Base-by-base conservation (phyloP, 2,113 vertebrate species). In the Pangasianodon gigas region DNA sequence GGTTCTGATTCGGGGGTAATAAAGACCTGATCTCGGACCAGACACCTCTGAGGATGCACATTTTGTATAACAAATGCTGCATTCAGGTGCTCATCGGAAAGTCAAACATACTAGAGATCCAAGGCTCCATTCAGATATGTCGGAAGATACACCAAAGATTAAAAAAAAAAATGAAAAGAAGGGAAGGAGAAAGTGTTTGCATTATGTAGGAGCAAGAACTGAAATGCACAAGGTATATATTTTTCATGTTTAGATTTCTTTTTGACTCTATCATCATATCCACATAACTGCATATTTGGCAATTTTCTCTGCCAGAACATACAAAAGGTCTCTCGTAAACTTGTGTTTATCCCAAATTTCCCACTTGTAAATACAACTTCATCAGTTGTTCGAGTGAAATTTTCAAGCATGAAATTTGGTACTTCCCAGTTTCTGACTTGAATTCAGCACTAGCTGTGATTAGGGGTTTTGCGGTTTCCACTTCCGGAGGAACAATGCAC, bases 21-120 rank as follows among this genome's bases (percentile, higher is more conserved):
- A 52, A 65, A 80, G 46, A 62, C 10, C 87, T 82, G 77, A 65
- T 80, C 87, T 81, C 4, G 24, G 75, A 81, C 69, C 75, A 65
- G 87, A 67, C 58, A 48, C 75, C 56, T 48, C 41, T 60, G 32
- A 74, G 32, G 46, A 75, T 75, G 3, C 52, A 58, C 51, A 48
- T 79, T 56, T 54, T 56, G 69, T 87, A 44, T 52, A 75, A 87
- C 67, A 56, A 44, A 87, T 48, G 41, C 62, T 19, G 62, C 46
- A 29, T 67, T 67, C 84, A 29, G 44, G 7, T 19, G 48, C 51
- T 51, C 79, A 81, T 82, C 51, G 54, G 51, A 32, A 51, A 80
- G 41, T 74, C 74, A 77, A 26, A 52, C 77, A 3, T 56, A 82
- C 18, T 5, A 83, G 52, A 83, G 80, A 54, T 32, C 52, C 52